These are phyloP conservation scores for Polia nebulosa DNA, from an alignment of 2,888 invertebrate genomes.

Conservation along the genomic window DNA sequence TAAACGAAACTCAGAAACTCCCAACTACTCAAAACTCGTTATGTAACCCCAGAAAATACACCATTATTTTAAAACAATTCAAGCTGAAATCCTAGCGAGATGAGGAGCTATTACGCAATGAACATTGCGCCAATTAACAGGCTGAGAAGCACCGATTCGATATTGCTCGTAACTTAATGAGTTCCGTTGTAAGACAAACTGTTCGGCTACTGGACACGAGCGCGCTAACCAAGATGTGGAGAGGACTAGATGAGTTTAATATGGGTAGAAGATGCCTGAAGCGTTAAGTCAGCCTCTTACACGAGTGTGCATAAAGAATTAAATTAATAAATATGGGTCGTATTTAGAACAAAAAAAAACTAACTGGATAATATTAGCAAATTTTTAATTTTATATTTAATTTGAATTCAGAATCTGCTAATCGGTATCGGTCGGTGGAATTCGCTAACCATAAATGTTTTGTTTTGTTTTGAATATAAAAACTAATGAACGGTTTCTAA, in stretches of 20 bases:
- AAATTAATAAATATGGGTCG: too few relatives aligned
- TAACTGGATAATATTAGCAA: too few relatives aligned
- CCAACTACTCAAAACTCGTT: background rate
- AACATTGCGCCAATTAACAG: slow-evolving; percentile 83
- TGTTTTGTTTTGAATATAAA: too few relatives aligned
- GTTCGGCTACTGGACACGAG: slow-evolving; percentile 79
- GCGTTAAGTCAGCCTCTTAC: too few relatives aligned
- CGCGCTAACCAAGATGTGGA: slow-evolving; percentile 61
- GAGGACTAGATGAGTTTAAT: slow-evolving; percentile 60
- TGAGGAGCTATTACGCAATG: slow-evolving; percentile 78
- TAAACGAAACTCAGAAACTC: background rate
- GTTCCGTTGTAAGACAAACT: slow-evolving; percentile 86
- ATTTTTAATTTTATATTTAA: too few relatives aligned
- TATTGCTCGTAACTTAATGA: slow-evolving; percentile 85
- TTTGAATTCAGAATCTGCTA: too few relatives aligned
- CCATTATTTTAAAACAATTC: slow-evolving; percentile 53
- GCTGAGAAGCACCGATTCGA: slow-evolving; percentile 77
- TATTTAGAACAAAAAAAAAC: too few relatives aligned
- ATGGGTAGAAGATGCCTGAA: too few relatives aligned
- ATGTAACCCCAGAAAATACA: slow-evolving; percentile 21
- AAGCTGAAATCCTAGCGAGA: slow-evolving; percentile 62
- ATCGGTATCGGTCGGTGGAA: too few relatives aligned
- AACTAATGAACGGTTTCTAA: too few relatives aligned
- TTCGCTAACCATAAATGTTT: too few relatives aligned
- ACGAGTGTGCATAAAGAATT: too few relatives aligned